phyloP scores from a whole-genome alignment of 2,797 vertebrate genomes.

The Enteromius unitaeniatus region DNA sequence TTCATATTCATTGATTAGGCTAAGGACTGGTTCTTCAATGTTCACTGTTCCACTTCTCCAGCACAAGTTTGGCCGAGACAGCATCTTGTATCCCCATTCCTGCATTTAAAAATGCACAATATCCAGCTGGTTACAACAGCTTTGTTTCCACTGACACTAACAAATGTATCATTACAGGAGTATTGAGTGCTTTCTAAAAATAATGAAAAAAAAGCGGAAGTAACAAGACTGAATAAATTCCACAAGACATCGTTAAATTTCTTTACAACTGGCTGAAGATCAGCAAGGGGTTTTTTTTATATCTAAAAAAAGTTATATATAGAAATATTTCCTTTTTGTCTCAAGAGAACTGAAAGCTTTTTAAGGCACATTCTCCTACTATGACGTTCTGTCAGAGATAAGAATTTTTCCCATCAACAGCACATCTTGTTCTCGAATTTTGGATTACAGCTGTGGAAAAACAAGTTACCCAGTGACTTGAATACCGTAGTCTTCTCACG shows the following conservation, averaged over 20 bases:
- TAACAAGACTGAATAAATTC: not conserved
- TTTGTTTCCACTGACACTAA: not conserved
- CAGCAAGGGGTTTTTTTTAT: not conserved
- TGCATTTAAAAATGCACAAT: slow-evolving; percentile 67
- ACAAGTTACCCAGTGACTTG: slow-evolving; percentile 90
- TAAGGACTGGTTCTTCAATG: slow-evolving; percentile 57
- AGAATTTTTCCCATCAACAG: not conserved
- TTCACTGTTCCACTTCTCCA: slow-evolving; percentile 84
- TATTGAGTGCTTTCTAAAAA: not conserved
- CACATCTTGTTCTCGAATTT: not conserved
- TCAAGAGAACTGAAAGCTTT: not conserved
- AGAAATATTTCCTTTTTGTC: not conserved
- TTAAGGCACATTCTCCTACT: not conserved
- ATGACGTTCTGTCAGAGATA: not conserved
- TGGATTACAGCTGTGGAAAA: not conserved
- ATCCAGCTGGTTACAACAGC: not conserved
- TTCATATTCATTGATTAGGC: not conserved
- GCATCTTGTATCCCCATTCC: slow-evolving; percentile 94
- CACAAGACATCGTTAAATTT: not conserved
- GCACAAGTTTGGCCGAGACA: slow-evolving; percentile 89
- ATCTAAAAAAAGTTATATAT: slow-evolving; percentile 15
- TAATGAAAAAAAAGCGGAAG: not conserved
- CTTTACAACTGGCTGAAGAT: not conserved
- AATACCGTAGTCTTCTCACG: slow-evolving; percentile 92
- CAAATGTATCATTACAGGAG: not conserved